These are phyloP conservation scores for Drosophila cognata DNA, from an alignment of 2,888 invertebrate genomes.

Conservation along the genomic window DNA sequence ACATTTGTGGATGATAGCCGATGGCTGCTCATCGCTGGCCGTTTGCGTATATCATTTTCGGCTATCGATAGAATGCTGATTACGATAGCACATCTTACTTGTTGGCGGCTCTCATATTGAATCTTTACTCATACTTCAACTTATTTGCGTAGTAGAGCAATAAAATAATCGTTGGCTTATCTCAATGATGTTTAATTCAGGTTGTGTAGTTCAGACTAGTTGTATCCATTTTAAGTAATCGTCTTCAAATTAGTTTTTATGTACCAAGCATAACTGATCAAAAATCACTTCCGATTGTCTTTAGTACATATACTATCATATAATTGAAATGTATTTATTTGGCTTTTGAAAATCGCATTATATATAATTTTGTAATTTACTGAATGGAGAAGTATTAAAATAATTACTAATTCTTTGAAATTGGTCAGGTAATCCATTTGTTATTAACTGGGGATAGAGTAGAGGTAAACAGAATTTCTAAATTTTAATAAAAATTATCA, in stretches of 20 bases:
- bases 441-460: background rate
- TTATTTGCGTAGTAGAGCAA: conserved; percentile 7
- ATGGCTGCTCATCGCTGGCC: conserved; percentile 36
- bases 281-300: background rate
- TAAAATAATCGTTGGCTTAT: background rate
- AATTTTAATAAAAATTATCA: background rate
- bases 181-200: background rate
- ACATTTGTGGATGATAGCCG: conserved; percentile 49
- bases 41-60: conserved; percentile 42
- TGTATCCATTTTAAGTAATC: background rate
- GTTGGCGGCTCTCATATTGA: conserved; percentile 3
- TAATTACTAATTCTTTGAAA: background rate
- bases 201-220: background rate
- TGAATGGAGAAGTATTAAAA: background rate
- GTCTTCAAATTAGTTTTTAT: background rate
- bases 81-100: conserved; percentile 22
- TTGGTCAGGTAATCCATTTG: background rate
- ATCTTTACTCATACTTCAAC: conserved; percentile 3
- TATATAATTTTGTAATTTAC: background rate
- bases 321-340: background rate
- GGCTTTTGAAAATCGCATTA: background rate
- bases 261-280: background rate
- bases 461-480: background rate
- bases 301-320: background rate
- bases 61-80: conserved; percentile 39